A percentile compares a stretch with the other conserved stretches of the same genome.
Evolutionary conservation across 2,797 vertebrate genomes (phyloP).

Genomic region (Pterois miles): DNA sequence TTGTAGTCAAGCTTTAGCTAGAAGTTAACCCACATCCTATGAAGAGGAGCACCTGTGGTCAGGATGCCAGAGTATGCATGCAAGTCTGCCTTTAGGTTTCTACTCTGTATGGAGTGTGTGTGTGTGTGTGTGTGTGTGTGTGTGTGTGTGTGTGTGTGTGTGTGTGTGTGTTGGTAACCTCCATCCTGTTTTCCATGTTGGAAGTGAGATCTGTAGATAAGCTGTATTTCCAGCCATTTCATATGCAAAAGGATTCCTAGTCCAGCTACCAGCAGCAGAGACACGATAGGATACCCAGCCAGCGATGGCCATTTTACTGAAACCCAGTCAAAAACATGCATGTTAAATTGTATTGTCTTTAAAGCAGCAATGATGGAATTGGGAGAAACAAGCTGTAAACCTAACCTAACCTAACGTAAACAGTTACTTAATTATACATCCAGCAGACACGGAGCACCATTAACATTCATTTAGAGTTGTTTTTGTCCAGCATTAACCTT

Average conservation of each 20-base stretch:
- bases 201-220: conserved; percentile 83
- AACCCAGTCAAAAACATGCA: conserved; percentile 24
- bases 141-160: no score
- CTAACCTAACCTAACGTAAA: background rate
- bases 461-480: background rate
- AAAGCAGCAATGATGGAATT: background rate
- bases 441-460: background rate
- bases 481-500: background rate
- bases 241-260: conserved; percentile 68
- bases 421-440: background rate
- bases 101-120: background rate
- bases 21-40: conserved; percentile 25
- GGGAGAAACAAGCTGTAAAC: background rate
- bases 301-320: conserved; percentile 41
- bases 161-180: conserved; percentile 55
- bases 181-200: conserved; percentile 22
- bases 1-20: background rate
- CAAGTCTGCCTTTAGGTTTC: background rate
- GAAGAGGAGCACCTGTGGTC: background rate
- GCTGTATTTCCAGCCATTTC: conserved; percentile 86
- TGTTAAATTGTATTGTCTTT: background rate
- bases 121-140: background rate
- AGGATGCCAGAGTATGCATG: background rate
- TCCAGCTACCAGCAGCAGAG: conserved; percentile 65
- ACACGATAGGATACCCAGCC: conserved; percentile 61